Evolutionary conservation across 2,888 invertebrate species (phyloP).

Genomic region (Mylabris sibirica): DNA sequence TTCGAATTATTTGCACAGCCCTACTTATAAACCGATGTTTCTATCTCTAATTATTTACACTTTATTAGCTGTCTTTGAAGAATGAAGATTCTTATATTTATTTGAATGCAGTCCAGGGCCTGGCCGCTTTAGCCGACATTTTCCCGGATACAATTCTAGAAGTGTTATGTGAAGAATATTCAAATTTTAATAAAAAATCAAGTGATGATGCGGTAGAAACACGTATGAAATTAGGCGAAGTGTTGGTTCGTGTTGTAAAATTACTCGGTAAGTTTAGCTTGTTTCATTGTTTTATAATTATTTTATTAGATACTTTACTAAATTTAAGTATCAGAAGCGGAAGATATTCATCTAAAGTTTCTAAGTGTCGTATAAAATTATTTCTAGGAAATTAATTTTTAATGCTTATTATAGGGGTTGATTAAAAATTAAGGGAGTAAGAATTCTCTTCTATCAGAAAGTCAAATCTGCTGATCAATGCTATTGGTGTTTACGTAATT

Average conservation of each 20-base stretch:
- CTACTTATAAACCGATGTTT: no score
- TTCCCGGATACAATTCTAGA: slow-evolving; percentile 75
- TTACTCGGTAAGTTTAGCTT: slow-evolving; percentile 68
- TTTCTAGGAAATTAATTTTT: no score
- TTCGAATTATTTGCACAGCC: no score
- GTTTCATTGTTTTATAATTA: not conserved
- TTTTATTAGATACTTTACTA: not conserved
- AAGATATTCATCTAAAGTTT: no score
- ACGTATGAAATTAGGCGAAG: slow-evolving; percentile 82
- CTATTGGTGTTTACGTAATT: no score
- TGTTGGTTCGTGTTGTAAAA: slow-evolving; percentile 76
- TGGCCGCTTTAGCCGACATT: slow-evolving; percentile 71
- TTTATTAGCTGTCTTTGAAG: slow-evolving; percentile 72
- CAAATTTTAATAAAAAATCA: slow-evolving; percentile 52
- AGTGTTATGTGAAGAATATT: slow-evolving; percentile 73
- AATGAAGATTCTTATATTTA: slow-evolving; percentile 85
- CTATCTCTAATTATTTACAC: not conserved
- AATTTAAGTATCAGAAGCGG: not conserved
- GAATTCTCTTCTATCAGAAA: no score
- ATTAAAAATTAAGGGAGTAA: no score
- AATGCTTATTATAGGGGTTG: no score
- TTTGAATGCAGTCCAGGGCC: slow-evolving; percentile 77
- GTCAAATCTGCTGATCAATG: no score
- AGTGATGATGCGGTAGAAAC: slow-evolving; percentile 64
- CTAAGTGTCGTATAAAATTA: no score